These are phyloP conservation scores for Anguilla rostrata DNA, from an alignment of 2,113 vertebrate genomes.

Conservation along the genomic window DNA sequence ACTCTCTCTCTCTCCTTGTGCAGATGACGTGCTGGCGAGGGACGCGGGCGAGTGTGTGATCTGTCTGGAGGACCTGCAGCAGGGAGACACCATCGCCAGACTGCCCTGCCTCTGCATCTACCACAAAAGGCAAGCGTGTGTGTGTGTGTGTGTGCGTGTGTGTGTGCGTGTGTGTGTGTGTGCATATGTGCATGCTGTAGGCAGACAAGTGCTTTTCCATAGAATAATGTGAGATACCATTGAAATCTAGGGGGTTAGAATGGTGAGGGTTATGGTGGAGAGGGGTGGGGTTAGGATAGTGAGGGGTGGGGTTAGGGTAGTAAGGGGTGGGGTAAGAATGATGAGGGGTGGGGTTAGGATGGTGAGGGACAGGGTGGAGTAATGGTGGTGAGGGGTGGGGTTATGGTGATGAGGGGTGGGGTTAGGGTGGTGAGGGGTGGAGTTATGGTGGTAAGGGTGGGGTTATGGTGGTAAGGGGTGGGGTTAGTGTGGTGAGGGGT, in stretches of 20 bases:
- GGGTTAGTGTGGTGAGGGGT: too few relatives aligned
- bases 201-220: background rate
- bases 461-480: too few relatives aligned
- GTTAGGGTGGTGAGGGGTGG: too few relatives aligned
- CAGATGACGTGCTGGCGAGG: conserved; percentile 96
- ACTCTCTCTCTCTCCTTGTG: conserved; percentile 30
- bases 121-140: conserved; percentile 88
- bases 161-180: conserved; percentile 21
- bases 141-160: conserved; percentile 36
- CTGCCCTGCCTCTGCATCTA: conserved; percentile 99
- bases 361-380: too few relatives aligned
- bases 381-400: too few relatives aligned
- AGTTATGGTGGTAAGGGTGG: too few relatives aligned
- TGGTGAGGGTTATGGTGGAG: background rate
- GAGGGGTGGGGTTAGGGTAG: background rate
- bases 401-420: too few relatives aligned
- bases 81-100: conserved; percentile 97
- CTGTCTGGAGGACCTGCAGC: conserved; percentile 97
- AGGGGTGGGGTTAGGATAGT: background rate
- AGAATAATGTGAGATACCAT: background rate
- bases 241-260: background rate
- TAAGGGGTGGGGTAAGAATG: background rate
- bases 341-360: too few relatives aligned
- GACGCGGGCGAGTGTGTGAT: conserved; percentile 97
- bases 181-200: conserved; percentile 13